Base-by-base conservation (phyloP, 2,113 vertebrate species). In the Cochlearius cochlearius region DNA sequence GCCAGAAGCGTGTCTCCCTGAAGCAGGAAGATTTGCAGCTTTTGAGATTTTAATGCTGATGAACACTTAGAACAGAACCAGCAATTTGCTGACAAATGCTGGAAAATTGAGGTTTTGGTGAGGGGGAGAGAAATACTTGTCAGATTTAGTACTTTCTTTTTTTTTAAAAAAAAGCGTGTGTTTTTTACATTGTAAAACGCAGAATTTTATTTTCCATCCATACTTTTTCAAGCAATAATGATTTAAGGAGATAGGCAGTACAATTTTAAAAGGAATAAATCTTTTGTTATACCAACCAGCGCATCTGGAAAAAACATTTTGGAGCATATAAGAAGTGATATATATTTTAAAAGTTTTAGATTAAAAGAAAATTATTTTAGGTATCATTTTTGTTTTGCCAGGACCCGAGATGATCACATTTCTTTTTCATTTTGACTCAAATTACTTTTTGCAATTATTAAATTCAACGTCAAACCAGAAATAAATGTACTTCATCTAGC, bases 381-480 rank as follows among this genome's bases (percentile, higher is more conserved):
- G 63, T 75, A 56, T 10, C 3, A 66, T 50, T 86, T 89, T 63
- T 92, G n/a, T 74, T 95, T 96, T 96, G 30, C n/a, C 43, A 89
- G 19, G 21, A 52, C 80, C 47, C 91, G 71, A 78, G 91, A 47
- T 41, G 68, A 74, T 74, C 50, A 63, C 52, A 74, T 89, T 91
- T 95, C 76, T 92, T 71, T 92, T 90, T 77, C 72, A 80, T 92
- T 87, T 94, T 94, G 80, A 78, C 56, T 84, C 7, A 78, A 32
- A 89, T 91, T 90, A 68, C 89, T 68, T 96, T 91, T 93, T 90
- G 56, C 49, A 95, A 89, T 94, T 94, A 86, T 94, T 92, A 92
- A 94, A 96, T 92, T 68, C 74, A 56, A 56, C 0, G 5, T 83
- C 94, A 97, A 92, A 49, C 8, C 30, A 90, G 66, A 95, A 95